phyloP scores from a whole-genome alignment of 2,113 vertebrate species.

The Pterocles gutturalis region DNA sequence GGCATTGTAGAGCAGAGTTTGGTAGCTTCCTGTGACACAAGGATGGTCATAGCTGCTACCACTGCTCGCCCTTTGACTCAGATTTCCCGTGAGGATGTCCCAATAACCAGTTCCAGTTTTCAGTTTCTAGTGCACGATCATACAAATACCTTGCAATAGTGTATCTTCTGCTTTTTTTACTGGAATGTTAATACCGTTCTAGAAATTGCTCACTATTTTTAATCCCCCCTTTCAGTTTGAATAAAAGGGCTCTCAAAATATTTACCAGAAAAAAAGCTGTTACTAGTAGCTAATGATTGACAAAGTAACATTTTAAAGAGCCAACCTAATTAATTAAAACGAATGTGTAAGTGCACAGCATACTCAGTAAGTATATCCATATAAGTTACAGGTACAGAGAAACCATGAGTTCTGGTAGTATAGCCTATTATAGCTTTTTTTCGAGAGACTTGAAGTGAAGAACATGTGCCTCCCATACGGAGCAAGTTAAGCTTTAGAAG shows the following conservation, averaged over 20 bases:
- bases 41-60: neutral
- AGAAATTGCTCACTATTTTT: neutral
- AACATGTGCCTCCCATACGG: neutral
- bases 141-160: neutral
- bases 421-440: neutral
- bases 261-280: neutral
- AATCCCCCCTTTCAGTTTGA: neutral
- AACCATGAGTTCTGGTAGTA: neutral
- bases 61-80: neutral
- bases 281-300: neutral
- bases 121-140: neutral
- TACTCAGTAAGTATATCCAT: neutral
- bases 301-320: neutral
- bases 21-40: neutral
- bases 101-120: neutral
- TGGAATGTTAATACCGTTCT: neutral
- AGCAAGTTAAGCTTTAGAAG: neutral
- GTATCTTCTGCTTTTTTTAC: neutral
- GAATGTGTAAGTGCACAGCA: neutral
- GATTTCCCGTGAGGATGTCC: neutral
- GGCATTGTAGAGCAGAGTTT: neutral
- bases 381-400: neutral
- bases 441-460: neutral
- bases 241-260: neutral
- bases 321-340: neutral